Base-by-base conservation (phyloP, 2,888 invertebrate species). In the Macrosiphum euphorbiae region DNA sequence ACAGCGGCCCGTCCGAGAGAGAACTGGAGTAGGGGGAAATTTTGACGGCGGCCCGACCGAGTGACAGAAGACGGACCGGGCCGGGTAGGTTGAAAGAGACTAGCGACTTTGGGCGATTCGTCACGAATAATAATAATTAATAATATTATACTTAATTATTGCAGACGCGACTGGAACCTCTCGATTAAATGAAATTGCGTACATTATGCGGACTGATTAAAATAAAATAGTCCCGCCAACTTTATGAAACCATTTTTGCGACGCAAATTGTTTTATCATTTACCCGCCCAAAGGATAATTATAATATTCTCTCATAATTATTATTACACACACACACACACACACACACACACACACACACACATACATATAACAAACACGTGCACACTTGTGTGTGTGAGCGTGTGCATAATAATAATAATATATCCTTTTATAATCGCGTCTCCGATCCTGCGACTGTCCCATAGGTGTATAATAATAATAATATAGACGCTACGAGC, bases 201-300 rank as follows among this genome's bases (percentile, higher is more conserved):
- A 16, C 7, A 44, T 44, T 44, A 44, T 44, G 44, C 35, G 35
- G 47, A 24, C 26, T 92, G 92, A 92, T 92, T 92, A 87, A 67
- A 58, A 35, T 67, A 67, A 67, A 35, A 78, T 86, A 44, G 86
- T 86, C 50, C 35, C 41, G 86, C 35, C 28, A 86, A 86, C 91
- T 91, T 91, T 44, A 86, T 58, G n/a, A 91, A 86, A 91, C 55
- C 84, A 44, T 91, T 91, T 92, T 92, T 61, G 92, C n/a, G 7
- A 3, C 86, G 47, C 3, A 52, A 87, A 87, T 87, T 87, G 78
- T 87, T 87, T 86, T 85, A 55, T 87, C 61, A 55, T 85, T 52
- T 90, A 26, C 35, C 3, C 90, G 41, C 26, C 90, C 3, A 44
- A 16, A 67, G 58, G 44, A 58, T 58, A 26, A 44, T 44, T 26